Conservation (phyloP, 92 coral and sea anemone species). For the Plumapathes pennacea region DNA sequence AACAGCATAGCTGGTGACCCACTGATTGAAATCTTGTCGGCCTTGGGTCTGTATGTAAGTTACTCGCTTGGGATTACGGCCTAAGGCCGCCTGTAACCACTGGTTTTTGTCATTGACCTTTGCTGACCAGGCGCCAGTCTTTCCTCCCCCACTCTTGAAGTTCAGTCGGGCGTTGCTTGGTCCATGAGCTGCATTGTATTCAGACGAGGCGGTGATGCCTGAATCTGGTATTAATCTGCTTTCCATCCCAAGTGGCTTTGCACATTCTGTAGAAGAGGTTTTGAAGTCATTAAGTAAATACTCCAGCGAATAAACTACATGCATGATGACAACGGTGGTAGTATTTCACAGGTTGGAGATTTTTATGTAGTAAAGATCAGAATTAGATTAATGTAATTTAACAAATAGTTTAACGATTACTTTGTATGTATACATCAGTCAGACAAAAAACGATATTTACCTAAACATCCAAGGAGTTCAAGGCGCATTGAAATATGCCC, state of each 20-base stretch:
- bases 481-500: constrained; percentile 57
- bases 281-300: no score
- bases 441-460: no score
- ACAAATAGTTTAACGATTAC: no score
- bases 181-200: neutral
- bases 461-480: constrained; percentile 69
- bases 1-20: neutral
- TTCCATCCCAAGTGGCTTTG: constrained; percentile 16
- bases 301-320: no score
- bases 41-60: constrained; percentile 1
- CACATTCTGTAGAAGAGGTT: no score
- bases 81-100: neutral
- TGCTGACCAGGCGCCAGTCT: no score
- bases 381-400: no score
- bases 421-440: no score
- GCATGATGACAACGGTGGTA: no score
- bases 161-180: constrained; percentile 22
- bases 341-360: no score
- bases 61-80: neutral
- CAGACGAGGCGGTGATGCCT: constrained; percentile 6
- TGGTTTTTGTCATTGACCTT: no score
- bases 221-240: constrained; percentile 10
- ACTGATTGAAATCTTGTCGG: neutral
- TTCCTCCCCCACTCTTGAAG: neutral
- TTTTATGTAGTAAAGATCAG: no score